Evolutionary conservation across 2,113 vertebrate species (phyloP).

Genomic region (Plecotus auritus): DNA sequence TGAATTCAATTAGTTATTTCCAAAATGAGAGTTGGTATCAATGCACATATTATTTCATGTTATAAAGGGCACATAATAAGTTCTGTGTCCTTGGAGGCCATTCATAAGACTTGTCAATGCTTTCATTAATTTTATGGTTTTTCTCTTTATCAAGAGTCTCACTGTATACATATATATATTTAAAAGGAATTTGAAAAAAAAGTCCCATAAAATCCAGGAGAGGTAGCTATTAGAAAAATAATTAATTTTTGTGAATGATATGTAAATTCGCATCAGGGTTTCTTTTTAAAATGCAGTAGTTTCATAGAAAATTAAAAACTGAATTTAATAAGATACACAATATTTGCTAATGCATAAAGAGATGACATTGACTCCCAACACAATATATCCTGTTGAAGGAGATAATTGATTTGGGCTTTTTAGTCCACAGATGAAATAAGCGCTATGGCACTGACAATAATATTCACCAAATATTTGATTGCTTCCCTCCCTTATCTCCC

Average conservation of each 20-base stretch:
- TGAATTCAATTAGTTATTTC: conserved; percentile 37
- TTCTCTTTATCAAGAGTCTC: background rate
- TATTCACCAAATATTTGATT: background rate
- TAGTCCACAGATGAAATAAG: background rate
- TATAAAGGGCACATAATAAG: background rate
- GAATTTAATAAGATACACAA: background rate
- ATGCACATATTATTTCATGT: background rate
- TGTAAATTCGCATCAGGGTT: background rate
- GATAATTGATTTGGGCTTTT: background rate
- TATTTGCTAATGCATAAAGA: conserved; percentile 4
- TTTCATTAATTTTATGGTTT: conserved; percentile 19
- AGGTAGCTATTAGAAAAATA: background rate
- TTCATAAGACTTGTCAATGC: background rate
- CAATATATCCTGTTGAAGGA: background rate
- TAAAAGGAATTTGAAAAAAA: background rate
- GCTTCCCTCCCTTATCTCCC: background rate
- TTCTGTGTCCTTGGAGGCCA: background rate
- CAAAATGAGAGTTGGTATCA: background rate
- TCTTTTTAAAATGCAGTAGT: background rate
- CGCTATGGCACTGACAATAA: background rate
- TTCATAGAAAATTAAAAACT: conserved; percentile 15
- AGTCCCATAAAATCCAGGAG: background rate
- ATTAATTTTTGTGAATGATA: background rate
- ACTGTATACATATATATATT: background rate
- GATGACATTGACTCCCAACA: background rate